phyloP scores from a whole-genome alignment of 2,888 invertebrate genomes.

The Strigamia crassipes region DNA sequence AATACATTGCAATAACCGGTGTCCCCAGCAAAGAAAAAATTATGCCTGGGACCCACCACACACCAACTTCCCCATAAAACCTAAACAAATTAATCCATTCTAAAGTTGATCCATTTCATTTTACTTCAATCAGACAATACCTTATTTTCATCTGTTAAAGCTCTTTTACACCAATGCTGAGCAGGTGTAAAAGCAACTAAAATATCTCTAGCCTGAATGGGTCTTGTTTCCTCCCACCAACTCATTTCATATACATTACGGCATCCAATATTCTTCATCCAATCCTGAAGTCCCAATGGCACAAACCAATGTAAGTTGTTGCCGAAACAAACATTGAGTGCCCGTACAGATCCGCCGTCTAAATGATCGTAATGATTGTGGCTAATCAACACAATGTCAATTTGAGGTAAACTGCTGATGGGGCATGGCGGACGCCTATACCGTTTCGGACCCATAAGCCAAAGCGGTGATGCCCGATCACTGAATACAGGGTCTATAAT shows the following conservation, averaged over 20 bases:
- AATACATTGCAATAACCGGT: slow-evolving; percentile 62
- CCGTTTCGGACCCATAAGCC: slow-evolving; percentile 58
- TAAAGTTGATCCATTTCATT: slow-evolving; percentile 55
- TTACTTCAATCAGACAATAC: slow-evolving; percentile 54
- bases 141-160: slow-evolving; percentile 59
- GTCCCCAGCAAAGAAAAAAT: slow-evolving; percentile 64
- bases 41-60: slow-evolving; percentile 59
- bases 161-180: slow-evolving; percentile 63
- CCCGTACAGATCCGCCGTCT: slow-evolving; percentile 56
- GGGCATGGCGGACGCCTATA: slow-evolving; percentile 58
- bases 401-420: slow-evolving; percentile 57
- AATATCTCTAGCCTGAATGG: slow-evolving; percentile 51
- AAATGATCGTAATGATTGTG: slow-evolving; percentile 64
- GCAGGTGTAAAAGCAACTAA: slow-evolving; percentile 60
- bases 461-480: slow-evolving; percentile 57
- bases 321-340: slow-evolving; percentile 54
- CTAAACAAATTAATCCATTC: slow-evolving; percentile 53
- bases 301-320: slow-evolving; percentile 61
- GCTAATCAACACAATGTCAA: slow-evolving; percentile 62
- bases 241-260: slow-evolving; percentile 59
- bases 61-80: slow-evolving; percentile 64
- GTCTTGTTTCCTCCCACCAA: slow-evolving; percentile 60
- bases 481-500: slow-evolving; percentile 61
- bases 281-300: slow-evolving; percentile 59
- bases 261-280: slow-evolving; percentile 58